Base-by-base conservation (phyloP, 2,888 invertebrate species). In the Agriopis aurantiaria region DNA sequence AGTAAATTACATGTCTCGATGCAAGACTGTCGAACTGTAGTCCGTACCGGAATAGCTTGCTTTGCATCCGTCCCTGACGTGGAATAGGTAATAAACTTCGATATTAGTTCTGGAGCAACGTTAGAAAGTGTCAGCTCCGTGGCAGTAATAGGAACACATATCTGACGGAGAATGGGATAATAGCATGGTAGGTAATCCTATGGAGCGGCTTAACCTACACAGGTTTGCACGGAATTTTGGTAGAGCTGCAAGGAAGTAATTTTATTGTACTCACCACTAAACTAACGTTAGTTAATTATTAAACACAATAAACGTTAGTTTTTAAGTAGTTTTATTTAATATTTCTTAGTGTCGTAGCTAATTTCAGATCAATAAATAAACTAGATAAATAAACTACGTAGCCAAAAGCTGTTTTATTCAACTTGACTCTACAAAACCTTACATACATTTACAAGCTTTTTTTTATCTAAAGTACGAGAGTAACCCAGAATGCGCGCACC, bases 91-190 rank as follows among this genome's bases (percentile, higher is more conserved):
- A 87, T 86, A 85, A 85, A 87, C 79, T 87, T 87, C 72, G 82
- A 82, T 87, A 88, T 88, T 87, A 88, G 88, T 88, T 87, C 82
- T 83, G 81, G 82, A 82, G 81, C 80, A 78, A 76, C 81, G 83
- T 72, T 87, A 82, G 83, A 33, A 86, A 87, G 85, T 88, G 86
- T 84, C 86, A 85, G 82, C 80, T 79, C 69, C 61, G 70, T 77
- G 85, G 81, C 76, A 72, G 59, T 79, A 79, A 73, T 71, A 70
- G 73, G 70, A 49, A 59, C 53, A 65, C 46, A 61, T 61, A 65
- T 61, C 56, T 46, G 40, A 11, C 46, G 14, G 55, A 5, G 51
- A 62, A 57, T 52, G 52, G 14, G 12, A 7, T 48, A 33, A 14
- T 40, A 12, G n/a, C n/a, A 48, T n/a, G 12, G 12, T n/a, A 48